Evolutionary conservation across 2,797 vertebrate genomes (phyloP).

Genomic region (Tenualosa thibaudeaui): DNA sequence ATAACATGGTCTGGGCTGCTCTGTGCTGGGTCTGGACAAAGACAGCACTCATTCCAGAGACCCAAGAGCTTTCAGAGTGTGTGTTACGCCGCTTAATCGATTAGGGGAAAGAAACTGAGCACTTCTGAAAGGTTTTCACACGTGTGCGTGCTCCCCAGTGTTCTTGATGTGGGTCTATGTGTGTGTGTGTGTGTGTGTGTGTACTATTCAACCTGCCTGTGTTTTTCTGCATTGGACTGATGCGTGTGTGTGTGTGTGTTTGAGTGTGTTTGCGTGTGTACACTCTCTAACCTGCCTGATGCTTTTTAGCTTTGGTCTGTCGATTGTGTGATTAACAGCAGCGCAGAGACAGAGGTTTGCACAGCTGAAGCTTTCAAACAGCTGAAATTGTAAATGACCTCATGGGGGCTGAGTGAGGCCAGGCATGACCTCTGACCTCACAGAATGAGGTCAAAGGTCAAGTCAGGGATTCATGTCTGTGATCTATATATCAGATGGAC

Average conservation of each 20-base stretch:
- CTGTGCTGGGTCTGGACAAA: background rate
- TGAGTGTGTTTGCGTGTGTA: background rate
- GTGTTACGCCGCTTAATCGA: background rate
- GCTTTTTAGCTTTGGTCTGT: background rate
- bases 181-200: background rate
- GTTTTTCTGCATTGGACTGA: background rate
- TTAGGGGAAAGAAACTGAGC: background rate
- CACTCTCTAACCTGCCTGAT: background rate
- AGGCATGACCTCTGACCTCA: background rate
- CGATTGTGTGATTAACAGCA: background rate
- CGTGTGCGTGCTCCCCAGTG: background rate
- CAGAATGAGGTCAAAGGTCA: background rate
- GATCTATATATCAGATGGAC: constrained; percentile 22
- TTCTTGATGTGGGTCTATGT: background rate
- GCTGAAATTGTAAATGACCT: constrained; percentile 7
- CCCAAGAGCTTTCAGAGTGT: background rate
- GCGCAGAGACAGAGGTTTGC: background rate
- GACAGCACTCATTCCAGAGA: background rate
- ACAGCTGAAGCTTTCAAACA: constrained; percentile 16
- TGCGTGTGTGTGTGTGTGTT: background rate
- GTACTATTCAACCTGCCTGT: background rate
- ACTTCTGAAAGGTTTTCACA: background rate
- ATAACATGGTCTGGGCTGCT: background rate
- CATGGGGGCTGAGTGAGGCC: background rate
- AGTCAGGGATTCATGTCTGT: constrained; percentile 8